These are phyloP conservation scores for Apostichopus leukothele DNA, from an alignment of 53 echinoderm and acorn worm genomes.

Conservation along the genomic window DNA sequence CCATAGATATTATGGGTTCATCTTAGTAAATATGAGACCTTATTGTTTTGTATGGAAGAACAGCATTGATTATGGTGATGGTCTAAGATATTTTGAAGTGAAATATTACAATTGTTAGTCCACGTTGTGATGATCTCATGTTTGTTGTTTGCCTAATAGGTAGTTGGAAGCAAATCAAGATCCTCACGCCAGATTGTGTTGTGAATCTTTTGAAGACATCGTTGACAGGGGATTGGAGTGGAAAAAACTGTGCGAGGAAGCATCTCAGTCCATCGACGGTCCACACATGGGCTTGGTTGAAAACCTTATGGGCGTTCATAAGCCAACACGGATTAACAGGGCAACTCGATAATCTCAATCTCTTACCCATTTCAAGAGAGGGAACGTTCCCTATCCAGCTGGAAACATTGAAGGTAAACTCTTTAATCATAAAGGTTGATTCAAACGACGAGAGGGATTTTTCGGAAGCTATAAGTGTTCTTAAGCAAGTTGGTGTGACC, in stretches of 20 bases:
- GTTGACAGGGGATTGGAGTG: background rate
- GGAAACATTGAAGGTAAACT: background rate
- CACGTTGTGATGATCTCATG: too few relatives aligned
- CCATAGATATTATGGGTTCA: too few relatives aligned
- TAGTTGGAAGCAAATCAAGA: constrained; percentile 4
- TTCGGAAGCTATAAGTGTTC: background rate
- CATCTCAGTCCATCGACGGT: background rate
- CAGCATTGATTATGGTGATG: too few relatives aligned
- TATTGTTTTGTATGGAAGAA: too few relatives aligned
- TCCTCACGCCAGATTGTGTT: background rate
- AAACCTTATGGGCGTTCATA: constrained; percentile 8
- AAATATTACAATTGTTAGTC: too few relatives aligned
- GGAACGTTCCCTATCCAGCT: background rate
- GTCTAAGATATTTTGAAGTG: too few relatives aligned
- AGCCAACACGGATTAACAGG: background rate
- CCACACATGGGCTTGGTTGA: background rate
- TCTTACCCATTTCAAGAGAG: constrained; percentile 15
- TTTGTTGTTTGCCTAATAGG: too few relatives aligned
- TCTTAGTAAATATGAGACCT: too few relatives aligned
- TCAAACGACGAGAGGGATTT: background rate
- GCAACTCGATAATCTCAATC: constrained; percentile 1
- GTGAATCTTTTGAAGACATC: constrained; percentile 1
- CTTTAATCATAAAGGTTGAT: background rate
- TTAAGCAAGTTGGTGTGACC: background rate
- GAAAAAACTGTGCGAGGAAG: background rate